Evolutionary conservation across 2,888 invertebrate species (phyloP), one percentile per base, ranked within the genome.

Genomic region (Eremobia ochroleuca): DNA sequence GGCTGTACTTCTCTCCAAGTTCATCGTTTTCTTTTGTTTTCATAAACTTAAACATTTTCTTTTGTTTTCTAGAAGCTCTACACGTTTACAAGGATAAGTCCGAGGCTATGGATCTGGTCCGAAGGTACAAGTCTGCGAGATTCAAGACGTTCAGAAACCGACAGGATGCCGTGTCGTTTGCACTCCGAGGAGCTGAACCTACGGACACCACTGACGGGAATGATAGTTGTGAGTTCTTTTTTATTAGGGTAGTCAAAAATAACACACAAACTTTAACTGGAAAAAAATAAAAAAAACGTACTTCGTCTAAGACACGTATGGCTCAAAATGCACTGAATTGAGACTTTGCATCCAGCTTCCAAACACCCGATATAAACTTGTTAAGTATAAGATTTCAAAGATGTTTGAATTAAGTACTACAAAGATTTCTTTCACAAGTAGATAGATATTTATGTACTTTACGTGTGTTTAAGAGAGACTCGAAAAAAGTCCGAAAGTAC

Each of bases 141-240:
- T 98, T 99, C 89, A 99, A 99, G 92, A 97, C 97, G 1, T 99
- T 99, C 91, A 97, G 97, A 76, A 98, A 96, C 82, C 97, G 97
- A 73, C 97, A 97, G 85, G 98, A 99, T 91, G 99, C 99, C 0
- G 96, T 97, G 21, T 97, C 97, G 18, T 99, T 98, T 95, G 97
- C 98, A 0, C 94, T 97, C 77, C 97, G 97, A 89, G 98, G 98
- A 0, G 97, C 97, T 0, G 98, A 98, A 87, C 96, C 94, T 0
- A 86, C 93, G 11, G 96, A 97, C 71, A 93, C 91, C 64, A 94
- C 92, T 4, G 97, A 95, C 88, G 97, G 95, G 55, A 97, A 96
- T 94, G 96, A 96, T 86, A 96, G 91, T 79, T 93, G 95, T 97
- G 77, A 95, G 95, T 94, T 6, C 2, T 59, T 66, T 71, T 66